These are phyloP conservation scores for Phrynosoma blainvillii DNA, from an alignment of 2,113 vertebrate genomes.

Conservation along the genomic window DNA sequence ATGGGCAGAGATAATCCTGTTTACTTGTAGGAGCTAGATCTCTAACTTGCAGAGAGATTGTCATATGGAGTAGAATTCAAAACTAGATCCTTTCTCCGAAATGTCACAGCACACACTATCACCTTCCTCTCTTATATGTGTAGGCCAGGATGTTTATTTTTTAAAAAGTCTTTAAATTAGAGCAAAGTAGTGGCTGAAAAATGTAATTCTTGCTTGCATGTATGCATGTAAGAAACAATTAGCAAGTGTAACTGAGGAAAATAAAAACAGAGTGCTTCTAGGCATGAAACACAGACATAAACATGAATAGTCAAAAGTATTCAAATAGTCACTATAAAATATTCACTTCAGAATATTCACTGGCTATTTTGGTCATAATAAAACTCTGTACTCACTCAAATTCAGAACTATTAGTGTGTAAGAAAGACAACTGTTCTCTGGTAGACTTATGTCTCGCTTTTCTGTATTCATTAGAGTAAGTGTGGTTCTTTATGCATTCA, in stretches of 20 bases:
- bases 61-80: background rate
- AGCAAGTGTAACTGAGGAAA: constrained; percentile 17
- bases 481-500: too few species aligned
- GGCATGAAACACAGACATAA: background rate
- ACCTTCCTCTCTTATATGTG: background rate
- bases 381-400: too few species aligned
- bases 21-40: too few species aligned
- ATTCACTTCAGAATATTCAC: too few species aligned
- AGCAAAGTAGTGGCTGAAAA: background rate
- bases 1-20: background rate
- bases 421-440: too few species aligned
- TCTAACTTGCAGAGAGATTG: background rate
- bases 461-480: too few species aligned
- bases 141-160: background rate
- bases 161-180: background rate
- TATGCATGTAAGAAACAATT: constrained; percentile 1
- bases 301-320: background rate
- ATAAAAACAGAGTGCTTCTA: background rate
- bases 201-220: background rate
- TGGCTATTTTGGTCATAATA: constrained; percentile 1
- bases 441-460: too few species aligned
- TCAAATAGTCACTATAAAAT: constrained; percentile 13
- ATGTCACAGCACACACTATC: background rate
- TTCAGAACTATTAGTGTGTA: too few species aligned
- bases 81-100: background rate